phyloP scores from a whole-genome alignment of 2,113 vertebrate genomes.

The Equus przewalskii region DNA sequence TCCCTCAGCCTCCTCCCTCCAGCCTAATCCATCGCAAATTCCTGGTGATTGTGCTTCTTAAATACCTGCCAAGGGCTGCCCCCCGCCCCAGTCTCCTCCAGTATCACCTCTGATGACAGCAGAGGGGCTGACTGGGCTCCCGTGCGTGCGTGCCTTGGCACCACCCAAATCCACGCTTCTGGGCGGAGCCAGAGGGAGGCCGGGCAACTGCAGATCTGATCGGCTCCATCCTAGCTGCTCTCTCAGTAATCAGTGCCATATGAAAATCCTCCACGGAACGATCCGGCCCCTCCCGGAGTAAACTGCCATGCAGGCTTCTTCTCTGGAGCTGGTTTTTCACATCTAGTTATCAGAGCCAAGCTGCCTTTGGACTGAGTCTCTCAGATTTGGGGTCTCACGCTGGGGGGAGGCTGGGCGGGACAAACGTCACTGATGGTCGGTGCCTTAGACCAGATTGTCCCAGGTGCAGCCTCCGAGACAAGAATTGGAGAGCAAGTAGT shows the following conservation, averaged over 20 bases:
- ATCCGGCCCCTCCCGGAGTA: not conserved
- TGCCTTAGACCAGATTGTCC: not conserved
- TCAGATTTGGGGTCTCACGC: not conserved
- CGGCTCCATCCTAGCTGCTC: not conserved
- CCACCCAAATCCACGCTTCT: not conserved
- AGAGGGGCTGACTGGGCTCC: fast-evolving
- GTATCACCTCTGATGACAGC: not conserved
- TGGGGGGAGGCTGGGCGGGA: not conserved
- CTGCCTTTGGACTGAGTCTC: not conserved
- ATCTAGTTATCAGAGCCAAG: not conserved
- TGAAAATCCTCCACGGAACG: not conserved
- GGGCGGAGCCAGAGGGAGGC: not conserved
- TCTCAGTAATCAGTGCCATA: not conserved
- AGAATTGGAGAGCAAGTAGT: not conserved
- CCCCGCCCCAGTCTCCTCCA: not conserved
- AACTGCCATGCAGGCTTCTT: not conserved
- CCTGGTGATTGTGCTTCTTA: not conserved
- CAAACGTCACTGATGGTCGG: not conserved
- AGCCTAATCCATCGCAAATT: not conserved
- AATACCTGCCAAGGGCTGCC: not conserved
- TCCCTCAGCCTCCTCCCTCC: not conserved
- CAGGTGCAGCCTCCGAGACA: not conserved
- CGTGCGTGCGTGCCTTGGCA: not conserved
- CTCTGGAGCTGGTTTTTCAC: not conserved
- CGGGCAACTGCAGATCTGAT: not conserved